Evolutionary conservation across 2,113 vertebrate species (phyloP).

Genomic region (Nycticorax nycticorax): DNA sequence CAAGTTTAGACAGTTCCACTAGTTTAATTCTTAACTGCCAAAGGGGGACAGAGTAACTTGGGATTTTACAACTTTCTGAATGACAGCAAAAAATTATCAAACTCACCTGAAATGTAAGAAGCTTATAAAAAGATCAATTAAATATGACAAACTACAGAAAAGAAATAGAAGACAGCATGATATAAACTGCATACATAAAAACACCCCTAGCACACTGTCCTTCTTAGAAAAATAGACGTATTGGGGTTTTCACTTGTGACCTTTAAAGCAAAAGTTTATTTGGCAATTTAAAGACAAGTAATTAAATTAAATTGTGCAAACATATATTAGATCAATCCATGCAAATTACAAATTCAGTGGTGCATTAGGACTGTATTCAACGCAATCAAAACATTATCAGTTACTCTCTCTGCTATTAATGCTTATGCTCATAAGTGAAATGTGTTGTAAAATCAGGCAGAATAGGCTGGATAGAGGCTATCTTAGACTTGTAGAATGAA

Average conservation of each 20-base stretch:
- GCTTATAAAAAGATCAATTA: not conserved
- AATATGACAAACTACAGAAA: not conserved
- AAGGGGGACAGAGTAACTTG: not conserved
- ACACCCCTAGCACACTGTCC: not conserved
- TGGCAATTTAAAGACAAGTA: constrained; percentile 44
- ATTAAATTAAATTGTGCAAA: constrained; percentile 73
- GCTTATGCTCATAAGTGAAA: constrained; percentile 86
- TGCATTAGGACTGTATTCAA: constrained; percentile 73
- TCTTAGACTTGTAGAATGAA: constrained; percentile 89
- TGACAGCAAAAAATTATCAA: not conserved
- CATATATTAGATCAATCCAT: constrained; percentile 45
- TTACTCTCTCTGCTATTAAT: constrained; percentile 75
- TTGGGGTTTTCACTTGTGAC: not conserved
- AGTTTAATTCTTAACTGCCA: not conserved
- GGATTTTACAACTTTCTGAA: not conserved
- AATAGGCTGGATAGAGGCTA: constrained; percentile 83
- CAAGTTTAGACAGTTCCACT: not conserved
- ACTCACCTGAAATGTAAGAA: not conserved
- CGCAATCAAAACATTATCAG: constrained; percentile 79
- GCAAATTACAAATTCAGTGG: constrained; percentile 67
- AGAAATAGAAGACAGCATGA: not conserved
- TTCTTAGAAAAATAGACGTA: not conserved
- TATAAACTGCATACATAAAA: not conserved
- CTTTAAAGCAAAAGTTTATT: constrained; percentile 52
- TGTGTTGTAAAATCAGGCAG: constrained; percentile 88